Evolutionary conservation across 2,888 invertebrate genomes (phyloP).

Genomic region (Nomada fucata): DNA sequence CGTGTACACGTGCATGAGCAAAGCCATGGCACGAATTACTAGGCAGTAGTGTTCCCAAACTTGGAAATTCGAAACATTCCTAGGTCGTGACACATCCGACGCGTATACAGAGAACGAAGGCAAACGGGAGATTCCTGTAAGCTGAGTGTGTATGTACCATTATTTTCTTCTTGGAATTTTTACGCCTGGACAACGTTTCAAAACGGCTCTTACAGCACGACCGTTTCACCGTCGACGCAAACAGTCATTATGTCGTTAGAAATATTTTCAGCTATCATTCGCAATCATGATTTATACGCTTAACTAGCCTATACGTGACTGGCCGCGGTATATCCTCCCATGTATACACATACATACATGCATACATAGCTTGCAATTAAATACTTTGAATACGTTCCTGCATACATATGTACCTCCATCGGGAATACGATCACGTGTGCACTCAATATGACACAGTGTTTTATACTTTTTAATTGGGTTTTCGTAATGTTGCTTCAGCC

Average conservation of each 20-base stretch:
- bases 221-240: slow-evolving; percentile 37
- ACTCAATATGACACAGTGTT: slow-evolving; percentile 61
- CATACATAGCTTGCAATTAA: slow-evolving; percentile 6
- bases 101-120: slow-evolving; percentile 63
- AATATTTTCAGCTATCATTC: slow-evolving; percentile 59
- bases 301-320: slow-evolving; percentile 9
- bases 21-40: slow-evolving; percentile 80
- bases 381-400: slow-evolving; percentile 8
- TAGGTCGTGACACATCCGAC: slow-evolving; percentile 71
- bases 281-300: slow-evolving; percentile 55
- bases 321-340: slow-evolving; percentile 8
- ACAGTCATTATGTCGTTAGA: slow-evolving; percentile 56
- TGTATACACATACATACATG: not conserved
- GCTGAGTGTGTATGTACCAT: slow-evolving; percentile 43
- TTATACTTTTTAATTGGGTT: slow-evolving; percentile 79
- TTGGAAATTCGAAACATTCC: slow-evolving; percentile 82
- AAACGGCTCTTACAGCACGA: slow-evolving; percentile 37
- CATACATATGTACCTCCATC: not conserved
- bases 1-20: slow-evolving; percentile 57
- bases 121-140: slow-evolving; percentile 65
- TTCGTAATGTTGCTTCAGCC: slow-evolving; percentile 76
- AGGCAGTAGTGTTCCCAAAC: slow-evolving; percentile 79
- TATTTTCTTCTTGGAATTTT: slow-evolving; percentile 65
- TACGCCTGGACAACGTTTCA: slow-evolving; percentile 44
- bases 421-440: not conserved